phyloP scores from a whole-genome alignment of 2,888 invertebrate genomes.

The Yponomeuta evonymella region DNA sequence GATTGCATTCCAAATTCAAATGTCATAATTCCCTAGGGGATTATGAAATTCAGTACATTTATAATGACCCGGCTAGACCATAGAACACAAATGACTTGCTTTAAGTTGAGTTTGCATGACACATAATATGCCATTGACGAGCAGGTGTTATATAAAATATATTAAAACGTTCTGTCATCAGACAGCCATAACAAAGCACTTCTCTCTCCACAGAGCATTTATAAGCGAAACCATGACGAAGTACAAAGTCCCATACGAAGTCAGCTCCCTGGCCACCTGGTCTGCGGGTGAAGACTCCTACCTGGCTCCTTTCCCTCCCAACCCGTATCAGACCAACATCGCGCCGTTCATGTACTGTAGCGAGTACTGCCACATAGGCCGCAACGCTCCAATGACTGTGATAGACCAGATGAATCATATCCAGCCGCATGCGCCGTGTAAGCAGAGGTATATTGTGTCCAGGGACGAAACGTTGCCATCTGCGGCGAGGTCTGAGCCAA shows the following conservation, averaged over 20 bases:
- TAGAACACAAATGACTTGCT: too few relatives aligned
- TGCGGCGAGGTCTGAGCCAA: background rate
- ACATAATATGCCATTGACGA: too few relatives aligned
- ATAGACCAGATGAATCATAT: slow-evolving; percentile 50
- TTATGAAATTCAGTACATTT: too few relatives aligned
- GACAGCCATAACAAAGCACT: background rate
- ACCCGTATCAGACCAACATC: slow-evolving; percentile 62
- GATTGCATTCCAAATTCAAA: too few relatives aligned
- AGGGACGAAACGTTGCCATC: slow-evolving; percentile 28
- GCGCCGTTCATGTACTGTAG: slow-evolving; percentile 70
- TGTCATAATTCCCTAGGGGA: too few relatives aligned
- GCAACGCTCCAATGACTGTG: slow-evolving; percentile 56
- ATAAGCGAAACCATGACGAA: slow-evolving; percentile 57
- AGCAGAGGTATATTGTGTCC: slow-evolving; percentile 45
- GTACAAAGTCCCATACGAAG: slow-evolving; percentile 49
- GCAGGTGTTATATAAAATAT: too few relatives aligned
- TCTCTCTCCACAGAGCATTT: slow-evolving; percentile 45
- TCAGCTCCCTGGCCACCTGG: slow-evolving; percentile 50
- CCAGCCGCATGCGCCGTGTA: slow-evolving; percentile 41
- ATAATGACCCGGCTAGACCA: too few relatives aligned
- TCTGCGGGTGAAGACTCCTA: slow-evolving; percentile 54
- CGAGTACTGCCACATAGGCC: slow-evolving; percentile 62
- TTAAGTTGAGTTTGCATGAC: too few relatives aligned
- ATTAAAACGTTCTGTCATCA: background rate
- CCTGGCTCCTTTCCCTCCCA: slow-evolving; percentile 57